These are phyloP conservation scores for Hermodice carunculata DNA, from an alignment of 2,888 invertebrate genomes.

Conservation along the genomic window DNA sequence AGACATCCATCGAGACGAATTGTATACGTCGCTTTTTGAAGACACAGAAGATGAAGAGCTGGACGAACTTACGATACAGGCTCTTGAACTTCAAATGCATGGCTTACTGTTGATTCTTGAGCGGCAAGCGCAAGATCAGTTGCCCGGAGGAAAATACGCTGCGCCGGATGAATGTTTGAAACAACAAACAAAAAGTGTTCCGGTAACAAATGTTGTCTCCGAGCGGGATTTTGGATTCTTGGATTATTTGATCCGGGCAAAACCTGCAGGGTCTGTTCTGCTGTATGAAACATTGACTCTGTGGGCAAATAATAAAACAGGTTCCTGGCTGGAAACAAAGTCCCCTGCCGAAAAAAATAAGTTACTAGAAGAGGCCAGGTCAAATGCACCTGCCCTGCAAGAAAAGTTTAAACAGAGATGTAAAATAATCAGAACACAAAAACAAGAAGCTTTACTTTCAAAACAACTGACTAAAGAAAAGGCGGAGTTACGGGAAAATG, in stretches of 20 bases:
- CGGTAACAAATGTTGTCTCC: not conserved
- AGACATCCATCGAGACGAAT: not conserved
- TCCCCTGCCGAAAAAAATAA: not conserved
- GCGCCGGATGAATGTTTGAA: not conserved
- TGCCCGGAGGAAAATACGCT: not conserved
- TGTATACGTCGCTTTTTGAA: not conserved
- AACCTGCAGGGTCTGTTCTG: not conserved
- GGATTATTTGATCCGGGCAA: not conserved
- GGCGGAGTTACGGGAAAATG: no score
- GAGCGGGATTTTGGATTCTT: not conserved
- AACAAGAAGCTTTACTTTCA: no score
- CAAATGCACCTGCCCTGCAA: no score
- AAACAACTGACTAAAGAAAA: no score
- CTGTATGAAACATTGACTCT: not conserved
- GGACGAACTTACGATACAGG: not conserved
- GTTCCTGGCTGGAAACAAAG: not conserved
- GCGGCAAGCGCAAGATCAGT: no score
- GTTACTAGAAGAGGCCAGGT: not conserved
- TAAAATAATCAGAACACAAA: no score
- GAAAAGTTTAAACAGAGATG: no score
- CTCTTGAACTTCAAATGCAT: not conserved
- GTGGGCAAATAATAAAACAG: slow-evolving; percentile 1
- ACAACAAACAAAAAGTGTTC: not conserved
- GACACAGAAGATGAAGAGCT: not conserved
- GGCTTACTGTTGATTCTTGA: not conserved